Base-by-base conservation (phyloP, 2,113 vertebrate genomes). In the Calyptommatus sinebrachiatus region DNA sequence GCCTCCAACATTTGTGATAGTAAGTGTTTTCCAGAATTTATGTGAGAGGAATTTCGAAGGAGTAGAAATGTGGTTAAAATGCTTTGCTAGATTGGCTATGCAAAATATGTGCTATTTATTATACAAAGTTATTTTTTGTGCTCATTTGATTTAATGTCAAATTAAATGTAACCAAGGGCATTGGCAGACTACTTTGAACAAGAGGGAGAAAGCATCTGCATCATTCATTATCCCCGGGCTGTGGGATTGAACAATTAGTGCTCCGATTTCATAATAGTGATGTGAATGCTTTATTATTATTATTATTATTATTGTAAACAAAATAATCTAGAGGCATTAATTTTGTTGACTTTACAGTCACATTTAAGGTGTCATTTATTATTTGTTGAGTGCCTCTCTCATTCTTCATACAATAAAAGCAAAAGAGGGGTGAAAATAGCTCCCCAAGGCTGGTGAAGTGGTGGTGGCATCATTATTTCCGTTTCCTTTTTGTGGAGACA, bases 221-320 rank as follows among this genome's bases (percentile, higher is more conserved):
- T 57, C 6, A 62, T 83, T 84, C 77, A 9, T 62, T 81, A 86
- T 78, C 35, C 86, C 83, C 28, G 53, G 85, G 21, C n/a, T 70
- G 50, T 5, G 65, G 8, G 28, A 1, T 53, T 12, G 70, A 81
- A 69, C 78, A 84, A 83, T 3, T 31, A 45, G 31, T 60, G n/a
- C 69, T 84, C 31, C 45, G 12, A 77, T 76, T 60, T 57, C 7
- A 78, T 78, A 0, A 6, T 61, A 63, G 21, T 1, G 76, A 8
- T 60, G 76, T 41, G 1, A 70, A 81, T 81, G 46, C 22, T 20
- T 76, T 29, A 76, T 79, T 72, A 81, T 73, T 79, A 61, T 26
- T n/a, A n/a, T n/a, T n/a, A n/a, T n/a, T 16, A 28, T 72, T 7
- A 50, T 66, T 18, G 29, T 75, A 60, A 81, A 81, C 72, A 74